Conservation (phyloP, 2,888 invertebrate species). For the Cancer borealis region DNA sequence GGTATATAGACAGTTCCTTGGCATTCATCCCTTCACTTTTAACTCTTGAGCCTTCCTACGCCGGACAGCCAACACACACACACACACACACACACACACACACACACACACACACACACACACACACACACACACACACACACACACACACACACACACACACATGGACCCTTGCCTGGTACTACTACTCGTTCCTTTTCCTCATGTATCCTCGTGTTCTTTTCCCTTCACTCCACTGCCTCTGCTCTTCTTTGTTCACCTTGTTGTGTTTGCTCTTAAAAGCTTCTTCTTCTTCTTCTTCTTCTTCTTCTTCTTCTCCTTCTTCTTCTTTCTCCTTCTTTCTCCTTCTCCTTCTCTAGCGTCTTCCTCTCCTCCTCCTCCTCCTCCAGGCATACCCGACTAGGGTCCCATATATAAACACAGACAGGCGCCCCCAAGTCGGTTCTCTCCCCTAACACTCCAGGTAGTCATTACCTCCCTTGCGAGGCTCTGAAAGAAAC, state of each 20-base stretch:
- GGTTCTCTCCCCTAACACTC: not conserved
- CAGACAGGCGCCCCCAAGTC: not conserved
- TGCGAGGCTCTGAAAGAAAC: slow-evolving; percentile 23
- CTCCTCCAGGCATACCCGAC: not conserved
- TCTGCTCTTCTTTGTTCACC: not conserved
- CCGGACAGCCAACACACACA: too few relatives aligned
- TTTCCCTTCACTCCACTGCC: not conserved
- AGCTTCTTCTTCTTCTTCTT: not conserved
- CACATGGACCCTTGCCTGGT: too few relatives aligned
- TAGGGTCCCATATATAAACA: not conserved
- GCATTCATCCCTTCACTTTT: not conserved
- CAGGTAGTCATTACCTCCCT: not conserved
- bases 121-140: too few relatives aligned
- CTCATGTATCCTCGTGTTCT: not conserved
- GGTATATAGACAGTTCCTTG: not conserved
- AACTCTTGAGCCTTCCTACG: not conserved
- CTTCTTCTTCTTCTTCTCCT: too few relatives aligned
- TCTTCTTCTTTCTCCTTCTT: not conserved
- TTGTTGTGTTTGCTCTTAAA: not conserved
- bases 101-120: too few relatives aligned
- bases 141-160: too few relatives aligned
- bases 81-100: too few relatives aligned
- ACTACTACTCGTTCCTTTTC: not conserved
- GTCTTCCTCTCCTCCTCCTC: not conserved
- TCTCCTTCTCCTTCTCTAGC: not conserved